Percentiles rank a stretch among this genome's conserved stretches.
phyloP scores from a whole-genome alignment of 1,140 invertebrate genomes.

The Hylaeus anthracinus region DNA sequence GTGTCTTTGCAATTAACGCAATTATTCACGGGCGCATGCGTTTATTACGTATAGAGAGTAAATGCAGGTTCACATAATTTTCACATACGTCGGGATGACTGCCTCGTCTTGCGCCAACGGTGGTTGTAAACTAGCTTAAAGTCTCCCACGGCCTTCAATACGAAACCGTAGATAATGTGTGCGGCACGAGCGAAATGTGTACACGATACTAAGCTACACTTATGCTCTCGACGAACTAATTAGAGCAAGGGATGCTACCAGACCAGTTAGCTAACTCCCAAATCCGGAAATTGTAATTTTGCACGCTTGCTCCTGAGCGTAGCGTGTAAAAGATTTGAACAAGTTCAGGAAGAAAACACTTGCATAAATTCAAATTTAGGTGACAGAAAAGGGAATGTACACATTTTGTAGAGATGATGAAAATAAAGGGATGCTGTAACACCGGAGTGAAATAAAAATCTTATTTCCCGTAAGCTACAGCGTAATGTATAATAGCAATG shows the following conservation, averaged over 20 bases:
- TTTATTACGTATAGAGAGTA: constrained; percentile 43
- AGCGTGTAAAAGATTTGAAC: not conserved
- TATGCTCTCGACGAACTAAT: constrained; percentile 68
- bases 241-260: constrained; percentile 45
- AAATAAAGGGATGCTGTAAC: too few relatives aligned
- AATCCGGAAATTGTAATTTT: constrained; percentile 5
- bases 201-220: constrained; percentile 66
- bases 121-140: constrained; percentile 48
- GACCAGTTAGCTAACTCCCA: not conserved
- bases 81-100: constrained; percentile 53
- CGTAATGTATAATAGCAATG: too few relatives aligned
- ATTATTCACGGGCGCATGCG: constrained; percentile 55
- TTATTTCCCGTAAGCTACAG: too few relatives aligned
- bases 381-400: too few relatives aligned
- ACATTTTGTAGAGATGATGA: too few relatives aligned
- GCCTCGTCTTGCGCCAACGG: constrained; percentile 19
- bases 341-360: not conserved
- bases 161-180: constrained; percentile 47
- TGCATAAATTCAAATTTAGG: not conserved
- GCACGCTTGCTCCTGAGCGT: not conserved
- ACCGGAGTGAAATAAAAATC: too few relatives aligned
- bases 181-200: constrained; percentile 51
- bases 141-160: constrained; percentile 71
- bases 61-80: constrained; percentile 74
- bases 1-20: constrained; percentile 58